Conservation (phyloP, 2,888 invertebrate species). For the Oxytorus armatus region DNA sequence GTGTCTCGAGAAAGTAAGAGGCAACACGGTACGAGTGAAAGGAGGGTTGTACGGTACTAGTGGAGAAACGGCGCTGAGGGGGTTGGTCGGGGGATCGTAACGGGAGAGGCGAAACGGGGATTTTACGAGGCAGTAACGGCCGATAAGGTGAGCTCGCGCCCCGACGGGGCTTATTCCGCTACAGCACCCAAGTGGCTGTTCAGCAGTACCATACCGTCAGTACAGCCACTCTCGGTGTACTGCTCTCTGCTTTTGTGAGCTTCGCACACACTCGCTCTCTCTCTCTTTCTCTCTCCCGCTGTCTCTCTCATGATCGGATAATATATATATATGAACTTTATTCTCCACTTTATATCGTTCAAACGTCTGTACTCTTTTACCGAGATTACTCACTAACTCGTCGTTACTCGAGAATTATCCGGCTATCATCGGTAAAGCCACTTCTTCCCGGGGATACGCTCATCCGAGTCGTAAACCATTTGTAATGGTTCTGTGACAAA, state of each 20-base stretch:
- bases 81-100: conserved; percentile 67
- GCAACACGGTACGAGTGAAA: conserved; percentile 49
- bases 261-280: conserved; percentile 68
- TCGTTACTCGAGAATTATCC: conserved; percentile 58
- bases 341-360: conserved; percentile 77
- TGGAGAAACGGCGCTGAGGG: conserved; percentile 65
- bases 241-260: conserved; percentile 64
- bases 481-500: background rate
- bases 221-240: conserved; percentile 70
- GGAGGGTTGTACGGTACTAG: conserved; percentile 53
- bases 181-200: conserved; percentile 84
- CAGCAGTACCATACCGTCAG: conserved; percentile 75
- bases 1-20: conserved; percentile 65
- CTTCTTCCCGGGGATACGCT: background rate
- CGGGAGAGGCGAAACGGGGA: conserved; percentile 79
- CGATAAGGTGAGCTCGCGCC: conserved; percentile 84
- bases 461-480: conserved; percentile 14
- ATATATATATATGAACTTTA: conserved; percentile 63
- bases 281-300: conserved; percentile 33
- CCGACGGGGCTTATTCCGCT: conserved; percentile 82
- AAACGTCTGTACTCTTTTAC: conserved; percentile 71
- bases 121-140: conserved; percentile 85
- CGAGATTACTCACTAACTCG: conserved; percentile 64
- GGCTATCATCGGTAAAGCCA: conserved; percentile 36
- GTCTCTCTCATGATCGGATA: conserved; percentile 28